phyloP scores from a whole-genome alignment of 1,140 invertebrate genomes.

The Leptinotarsa defecta region DNA sequence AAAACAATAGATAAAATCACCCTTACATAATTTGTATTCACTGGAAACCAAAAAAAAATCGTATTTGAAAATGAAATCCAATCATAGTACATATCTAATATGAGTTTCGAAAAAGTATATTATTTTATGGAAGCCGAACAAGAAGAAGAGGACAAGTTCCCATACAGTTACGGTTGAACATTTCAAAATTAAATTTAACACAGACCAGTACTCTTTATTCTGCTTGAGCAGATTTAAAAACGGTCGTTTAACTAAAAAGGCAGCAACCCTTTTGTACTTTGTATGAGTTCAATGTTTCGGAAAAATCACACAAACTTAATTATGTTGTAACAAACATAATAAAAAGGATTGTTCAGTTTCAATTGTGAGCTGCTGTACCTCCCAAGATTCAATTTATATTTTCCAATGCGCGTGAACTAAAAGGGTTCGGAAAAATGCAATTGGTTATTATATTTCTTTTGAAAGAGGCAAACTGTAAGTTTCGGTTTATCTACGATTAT shows the following conservation, averaged over 20 bases:
- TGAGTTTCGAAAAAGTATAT: background rate
- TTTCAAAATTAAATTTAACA: conserved; percentile 36
- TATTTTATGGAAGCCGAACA: conserved; percentile 1
- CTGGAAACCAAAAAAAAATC: no score
- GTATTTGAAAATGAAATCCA: no score
- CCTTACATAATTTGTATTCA: no score
- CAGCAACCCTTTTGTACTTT: conserved; percentile 35
- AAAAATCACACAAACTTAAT: conserved; percentile 40
- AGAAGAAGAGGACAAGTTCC: conserved; percentile 7
- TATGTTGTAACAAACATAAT: conserved; percentile 36
- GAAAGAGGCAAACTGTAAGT: no score
- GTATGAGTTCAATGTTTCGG: conserved; percentile 35
- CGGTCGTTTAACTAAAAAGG: conserved; percentile 36
- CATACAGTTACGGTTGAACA: conserved; percentile 24
- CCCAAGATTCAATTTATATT: conserved; percentile 17
- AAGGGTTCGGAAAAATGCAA: background rate
- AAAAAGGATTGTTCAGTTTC: conserved; percentile 30
- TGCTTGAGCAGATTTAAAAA: conserved; percentile 36
- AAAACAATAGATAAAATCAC: no score
- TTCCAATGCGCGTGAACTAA: conserved; percentile 1
- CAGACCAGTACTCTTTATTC: conserved; percentile 33
- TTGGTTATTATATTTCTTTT: background rate
- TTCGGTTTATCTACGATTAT: no score
- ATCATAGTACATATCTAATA: no score
- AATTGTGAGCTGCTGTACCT: conserved; percentile 12